phyloP scores from a whole-genome alignment of 2,797 vertebrate genomes.

The Peromyscus attwateri region DNA sequence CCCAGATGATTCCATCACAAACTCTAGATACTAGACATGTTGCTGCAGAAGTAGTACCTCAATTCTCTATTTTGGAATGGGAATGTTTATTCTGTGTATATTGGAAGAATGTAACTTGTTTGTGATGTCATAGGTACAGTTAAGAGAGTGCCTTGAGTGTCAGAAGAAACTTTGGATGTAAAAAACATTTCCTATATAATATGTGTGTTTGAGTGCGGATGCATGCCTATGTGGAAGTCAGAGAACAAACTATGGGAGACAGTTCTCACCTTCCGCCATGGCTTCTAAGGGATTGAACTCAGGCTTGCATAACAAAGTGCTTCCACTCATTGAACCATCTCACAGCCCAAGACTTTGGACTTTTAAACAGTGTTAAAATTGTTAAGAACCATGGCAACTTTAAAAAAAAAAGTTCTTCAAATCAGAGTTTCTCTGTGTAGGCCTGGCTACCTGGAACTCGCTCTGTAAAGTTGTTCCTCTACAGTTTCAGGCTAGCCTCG shows the following conservation, averaged over 20 bases:
- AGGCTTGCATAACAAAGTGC: background rate
- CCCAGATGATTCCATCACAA: background rate
- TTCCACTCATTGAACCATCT: background rate
- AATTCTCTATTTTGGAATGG: background rate
- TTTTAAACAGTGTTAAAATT: background rate
- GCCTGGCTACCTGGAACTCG: background rate
- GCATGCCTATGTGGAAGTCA: background rate
- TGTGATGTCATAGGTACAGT: background rate
- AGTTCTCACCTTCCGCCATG: background rate
- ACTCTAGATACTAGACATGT: background rate
- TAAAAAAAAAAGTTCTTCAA: background rate
- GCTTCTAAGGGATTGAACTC: background rate
- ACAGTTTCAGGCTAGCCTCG: background rate
- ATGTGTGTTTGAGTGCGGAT: background rate
- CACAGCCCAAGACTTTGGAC: background rate
- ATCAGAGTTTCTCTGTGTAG: background rate
- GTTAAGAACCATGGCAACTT: background rate
- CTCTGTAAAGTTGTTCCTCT: background rate
- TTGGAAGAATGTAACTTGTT: background rate
- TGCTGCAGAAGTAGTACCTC: background rate
- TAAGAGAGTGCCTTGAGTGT: background rate
- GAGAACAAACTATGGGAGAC: background rate
- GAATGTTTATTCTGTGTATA: background rate
- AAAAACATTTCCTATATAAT: background rate
- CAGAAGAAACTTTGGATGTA: background rate